phyloP scores from a whole-genome alignment of 2,888 invertebrate species.

The Steinernema hermaphroditum region DNA sequence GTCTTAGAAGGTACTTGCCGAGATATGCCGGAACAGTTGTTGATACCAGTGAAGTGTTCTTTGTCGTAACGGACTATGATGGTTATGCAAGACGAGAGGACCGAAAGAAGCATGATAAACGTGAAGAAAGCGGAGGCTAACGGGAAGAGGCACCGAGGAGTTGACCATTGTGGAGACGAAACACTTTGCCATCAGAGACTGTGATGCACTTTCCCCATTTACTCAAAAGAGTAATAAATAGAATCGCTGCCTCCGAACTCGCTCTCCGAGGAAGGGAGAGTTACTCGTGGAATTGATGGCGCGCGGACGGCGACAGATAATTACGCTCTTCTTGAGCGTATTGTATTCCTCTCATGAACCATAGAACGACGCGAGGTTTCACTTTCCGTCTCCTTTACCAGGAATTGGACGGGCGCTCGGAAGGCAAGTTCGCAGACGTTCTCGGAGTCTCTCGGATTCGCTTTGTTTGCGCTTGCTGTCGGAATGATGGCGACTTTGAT shows the following conservation, averaged over 20 bases:
- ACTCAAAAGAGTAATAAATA: constrained; percentile 23
- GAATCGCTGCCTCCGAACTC: constrained; percentile 1
- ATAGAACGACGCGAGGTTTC: constrained; percentile 10
- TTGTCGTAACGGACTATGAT: too few species aligned
- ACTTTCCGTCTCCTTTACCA: constrained; percentile 22
- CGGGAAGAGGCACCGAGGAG: too few species aligned
- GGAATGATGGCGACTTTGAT: neutral
- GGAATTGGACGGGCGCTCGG: neutral
- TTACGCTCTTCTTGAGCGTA: constrained; percentile 30
- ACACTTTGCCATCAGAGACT: too few species aligned
- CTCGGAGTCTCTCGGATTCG: neutral
- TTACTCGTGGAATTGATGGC: neutral
- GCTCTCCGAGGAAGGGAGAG: neutral
- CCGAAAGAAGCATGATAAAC: too few species aligned
- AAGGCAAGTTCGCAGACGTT: neutral
- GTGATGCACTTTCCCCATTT: neutral
- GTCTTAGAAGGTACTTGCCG: too few species aligned
- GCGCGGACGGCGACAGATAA: constrained; percentile 28
- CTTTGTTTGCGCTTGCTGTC: neutral
- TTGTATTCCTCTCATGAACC: constrained; percentile 18
- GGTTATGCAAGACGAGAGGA: too few species aligned
- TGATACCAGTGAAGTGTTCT: too few species aligned
- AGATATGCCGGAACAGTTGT: too few species aligned
- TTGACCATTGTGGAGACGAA: too few species aligned
- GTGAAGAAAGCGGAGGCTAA: too few species aligned